A percentile compares a stretch with the other conserved stretches of the same genome.
Evolutionary conservation across 2,797 vertebrate genomes (phyloP).

Genomic region (Pogonophryne albipinna): DNA sequence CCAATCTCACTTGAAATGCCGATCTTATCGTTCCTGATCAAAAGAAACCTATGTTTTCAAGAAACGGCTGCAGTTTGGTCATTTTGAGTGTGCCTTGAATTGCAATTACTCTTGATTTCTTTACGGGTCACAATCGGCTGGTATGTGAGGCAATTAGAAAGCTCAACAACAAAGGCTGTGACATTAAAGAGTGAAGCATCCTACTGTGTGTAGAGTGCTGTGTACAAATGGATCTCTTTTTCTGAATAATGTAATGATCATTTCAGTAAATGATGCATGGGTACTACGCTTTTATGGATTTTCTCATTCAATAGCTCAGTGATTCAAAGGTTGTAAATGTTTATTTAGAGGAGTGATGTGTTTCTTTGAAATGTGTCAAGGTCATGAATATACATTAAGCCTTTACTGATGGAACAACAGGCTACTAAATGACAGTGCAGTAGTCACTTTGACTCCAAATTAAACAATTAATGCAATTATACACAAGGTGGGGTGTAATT

Average conservation of each 20-base stretch:
- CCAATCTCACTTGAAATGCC: conserved; percentile 72
- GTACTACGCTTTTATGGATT: conserved; percentile 42
- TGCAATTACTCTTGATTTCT: conserved; percentile 33
- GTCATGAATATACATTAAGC: conserved; percentile 73
- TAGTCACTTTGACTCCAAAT: conserved; percentile 76
- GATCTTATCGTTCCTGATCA: conserved; percentile 73
- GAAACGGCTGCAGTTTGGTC: conserved; percentile 45
- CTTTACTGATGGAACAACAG: conserved; percentile 55
- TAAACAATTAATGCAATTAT: conserved; percentile 82
- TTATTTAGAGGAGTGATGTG: conserved; percentile 56
- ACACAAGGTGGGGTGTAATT: conserved; percentile 74
- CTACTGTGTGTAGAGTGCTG: not conserved
- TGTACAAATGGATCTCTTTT: conserved; percentile 27
- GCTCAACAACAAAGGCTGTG: conserved; percentile 1
- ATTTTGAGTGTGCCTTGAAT: conserved; percentile 35
- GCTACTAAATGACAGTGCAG: conserved; percentile 67
- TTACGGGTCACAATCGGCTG: conserved; percentile 1
- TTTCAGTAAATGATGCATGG: conserved; percentile 56
- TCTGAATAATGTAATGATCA: conserved; percentile 46
- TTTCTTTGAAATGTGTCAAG: conserved; percentile 59
- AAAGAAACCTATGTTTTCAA: conserved; percentile 49
- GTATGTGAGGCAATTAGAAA: conserved; percentile 28
- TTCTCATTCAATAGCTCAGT: conserved; percentile 35
- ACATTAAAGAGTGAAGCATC: conserved; percentile 9
- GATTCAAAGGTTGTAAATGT: conserved; percentile 63